Conservation (phyloP, 2,797 vertebrate genomes). For the Rallus crepitans region DNA sequence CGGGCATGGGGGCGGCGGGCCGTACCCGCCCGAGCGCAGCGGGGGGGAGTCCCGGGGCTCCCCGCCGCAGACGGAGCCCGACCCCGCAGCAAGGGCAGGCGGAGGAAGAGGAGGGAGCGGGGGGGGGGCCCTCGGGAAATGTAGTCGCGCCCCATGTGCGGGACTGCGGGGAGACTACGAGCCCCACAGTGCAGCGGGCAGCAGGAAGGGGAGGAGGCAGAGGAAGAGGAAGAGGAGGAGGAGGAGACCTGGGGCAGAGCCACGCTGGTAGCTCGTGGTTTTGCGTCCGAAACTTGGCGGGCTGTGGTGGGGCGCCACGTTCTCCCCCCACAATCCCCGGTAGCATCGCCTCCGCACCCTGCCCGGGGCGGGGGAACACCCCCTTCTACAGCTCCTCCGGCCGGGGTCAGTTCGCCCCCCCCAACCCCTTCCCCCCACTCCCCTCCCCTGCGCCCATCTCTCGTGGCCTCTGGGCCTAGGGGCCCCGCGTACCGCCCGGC, state of each 20-base stretch:
- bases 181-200: neutral
- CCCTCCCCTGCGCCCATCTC: no score
- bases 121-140: neutral
- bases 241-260: fast-evolving
- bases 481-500: fast-evolving
- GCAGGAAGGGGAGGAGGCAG: neutral
- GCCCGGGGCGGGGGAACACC: fast-evolving
- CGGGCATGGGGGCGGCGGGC: neutral
- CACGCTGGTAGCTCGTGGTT: fast-evolving
- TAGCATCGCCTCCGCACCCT: no score
- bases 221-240: neutral
- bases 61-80: neutral
- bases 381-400: no score
- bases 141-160: neutral
- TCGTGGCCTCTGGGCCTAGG: neutral
- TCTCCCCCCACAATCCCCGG: no score
- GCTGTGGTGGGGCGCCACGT: no score
- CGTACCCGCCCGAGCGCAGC: no score
- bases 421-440: no score
- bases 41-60: neutral
- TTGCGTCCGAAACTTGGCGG: no score
- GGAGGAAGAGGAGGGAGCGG: neutral
- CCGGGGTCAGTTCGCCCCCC: no score
- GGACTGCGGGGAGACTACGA: neutral
- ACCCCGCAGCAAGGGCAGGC: neutral